Conservation (phyloP, 1,140 invertebrate genomes). For the Leptestheria dahalacensis region DNA sequence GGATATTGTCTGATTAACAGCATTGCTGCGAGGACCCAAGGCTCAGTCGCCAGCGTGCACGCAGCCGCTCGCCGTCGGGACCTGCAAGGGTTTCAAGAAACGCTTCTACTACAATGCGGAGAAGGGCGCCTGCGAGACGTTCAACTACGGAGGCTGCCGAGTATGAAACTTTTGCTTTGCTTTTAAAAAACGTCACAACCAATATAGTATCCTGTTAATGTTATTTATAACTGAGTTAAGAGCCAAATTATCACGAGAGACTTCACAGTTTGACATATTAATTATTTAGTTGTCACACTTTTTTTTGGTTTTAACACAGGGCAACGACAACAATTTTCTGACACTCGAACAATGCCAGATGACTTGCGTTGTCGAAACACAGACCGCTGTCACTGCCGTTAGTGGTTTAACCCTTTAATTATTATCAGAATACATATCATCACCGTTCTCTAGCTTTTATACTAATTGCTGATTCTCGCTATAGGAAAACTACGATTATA, state of each 20-base stretch:
- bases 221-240: neutral
- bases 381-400: too few species aligned
- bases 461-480: too few species aligned
- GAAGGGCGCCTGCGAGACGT: conserved; percentile 16
- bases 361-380: too few species aligned
- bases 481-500: too few species aligned
- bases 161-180: conserved; percentile 17
- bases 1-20: neutral
- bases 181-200: conserved; percentile 12
- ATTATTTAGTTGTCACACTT: neutral
- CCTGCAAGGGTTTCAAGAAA: conserved; percentile 23
- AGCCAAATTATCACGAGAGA: neutral
- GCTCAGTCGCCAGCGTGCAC: conserved; percentile 32
- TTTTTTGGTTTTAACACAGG: neutral
- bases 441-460: too few species aligned
- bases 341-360: conserved; percentile 48
- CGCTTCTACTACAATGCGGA: conserved; percentile 19
- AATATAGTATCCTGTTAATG: neutral
- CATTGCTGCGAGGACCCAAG: neutral
- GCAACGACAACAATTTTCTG: neutral
- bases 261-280: neutral
- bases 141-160: conserved; percentile 20
- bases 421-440: too few species aligned
- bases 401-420: too few species aligned
- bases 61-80: conserved; percentile 50